Conservation (phyloP, 2,888 invertebrate species). For the Pseudococcus jackbeardsleyi region DNA sequence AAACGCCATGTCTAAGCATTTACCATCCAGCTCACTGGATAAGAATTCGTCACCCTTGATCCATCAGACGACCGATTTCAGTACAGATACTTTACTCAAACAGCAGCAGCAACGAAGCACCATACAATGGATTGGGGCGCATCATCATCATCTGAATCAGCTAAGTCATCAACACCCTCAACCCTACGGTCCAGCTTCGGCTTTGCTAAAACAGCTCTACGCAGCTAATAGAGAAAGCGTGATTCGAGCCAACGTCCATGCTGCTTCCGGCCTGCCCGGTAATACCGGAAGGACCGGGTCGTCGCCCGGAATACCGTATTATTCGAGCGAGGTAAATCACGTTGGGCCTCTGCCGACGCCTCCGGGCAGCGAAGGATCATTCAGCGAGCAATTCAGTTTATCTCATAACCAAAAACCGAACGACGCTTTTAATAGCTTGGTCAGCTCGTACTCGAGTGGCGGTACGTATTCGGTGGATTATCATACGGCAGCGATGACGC, state of each 20-base stretch:
- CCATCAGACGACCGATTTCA: constrained; percentile 81
- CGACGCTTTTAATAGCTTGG: constrained; percentile 75
- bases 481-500: constrained; percentile 95
- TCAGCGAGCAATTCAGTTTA: constrained; percentile 74
- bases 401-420: constrained; percentile 70
- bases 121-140: constrained; percentile 94
- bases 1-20: constrained; percentile 96
- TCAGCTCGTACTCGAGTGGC: constrained; percentile 73
- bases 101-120: constrained; percentile 84
- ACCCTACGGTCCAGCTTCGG: constrained; percentile 76
- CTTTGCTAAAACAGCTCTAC: constrained; percentile 89
- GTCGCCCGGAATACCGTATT: constrained; percentile 70
- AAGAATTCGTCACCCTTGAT: constrained; percentile 67
- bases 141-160: constrained; percentile 76
- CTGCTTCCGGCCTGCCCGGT: constrained; percentile 71
- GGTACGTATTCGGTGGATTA: constrained; percentile 71
- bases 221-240: constrained; percentile 92
- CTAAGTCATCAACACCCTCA: constrained; percentile 71
- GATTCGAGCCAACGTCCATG: constrained; percentile 86
- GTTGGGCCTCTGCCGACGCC: constrained; percentile 79
- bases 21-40: constrained; percentile 74
- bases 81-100: constrained; percentile 85
- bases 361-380: constrained; percentile 73
- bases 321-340: constrained; percentile 75
- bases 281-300: constrained; percentile 69